Base-by-base conservation (phyloP, 2,797 vertebrate genomes). In the Linurgus olivaceus region DNA sequence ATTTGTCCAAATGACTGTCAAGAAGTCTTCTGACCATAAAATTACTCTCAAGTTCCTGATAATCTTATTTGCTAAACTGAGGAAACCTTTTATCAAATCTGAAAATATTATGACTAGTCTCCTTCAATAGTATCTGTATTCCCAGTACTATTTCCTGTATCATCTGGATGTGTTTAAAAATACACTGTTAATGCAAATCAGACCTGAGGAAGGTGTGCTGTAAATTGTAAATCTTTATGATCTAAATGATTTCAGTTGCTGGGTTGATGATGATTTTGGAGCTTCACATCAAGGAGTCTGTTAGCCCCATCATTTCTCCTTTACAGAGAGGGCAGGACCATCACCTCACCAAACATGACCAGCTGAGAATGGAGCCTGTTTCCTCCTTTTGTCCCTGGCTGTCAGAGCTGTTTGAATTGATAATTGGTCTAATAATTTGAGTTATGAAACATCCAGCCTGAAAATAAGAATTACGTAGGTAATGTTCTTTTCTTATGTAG, bases 391-490 rank as follows among this genome's bases (percentile, higher is more conserved):
- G 5, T 51, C 31, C 15, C 20, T 57, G 70, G 3, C 25, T 86
- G n/a, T 38, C 26, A 48, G 47, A 62, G 23, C n/a, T 72, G 50
- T 23, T n/a, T 57, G 28, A 31, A 28, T 23, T 45, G 23, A 29
- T 40, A 71, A 51, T 54, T 89, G 40, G 4, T 75, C 40, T n/a
- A 89, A 47, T 33, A 79, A 16, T 28, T 33, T 16, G 47, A 91
- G 42, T 93, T 87, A 96, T 62, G 65, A 93, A 96, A 90, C 50
- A 65, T 61, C 9, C 52, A 78, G 66, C 72, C 61, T 61, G 10
- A 80, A 93, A 88, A 91, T 45, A 86, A 62, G 48, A 79, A 63
- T 91, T 20, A 33, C 2, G 0, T 44, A 65, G 33, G 10, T 48
- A 59, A 50, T 51, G 4, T 7, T 72, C 7, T 65, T 72, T 54